phyloP scores from a whole-genome alignment of 2,888 invertebrate species.

The Cynaeus angustus region DNA sequence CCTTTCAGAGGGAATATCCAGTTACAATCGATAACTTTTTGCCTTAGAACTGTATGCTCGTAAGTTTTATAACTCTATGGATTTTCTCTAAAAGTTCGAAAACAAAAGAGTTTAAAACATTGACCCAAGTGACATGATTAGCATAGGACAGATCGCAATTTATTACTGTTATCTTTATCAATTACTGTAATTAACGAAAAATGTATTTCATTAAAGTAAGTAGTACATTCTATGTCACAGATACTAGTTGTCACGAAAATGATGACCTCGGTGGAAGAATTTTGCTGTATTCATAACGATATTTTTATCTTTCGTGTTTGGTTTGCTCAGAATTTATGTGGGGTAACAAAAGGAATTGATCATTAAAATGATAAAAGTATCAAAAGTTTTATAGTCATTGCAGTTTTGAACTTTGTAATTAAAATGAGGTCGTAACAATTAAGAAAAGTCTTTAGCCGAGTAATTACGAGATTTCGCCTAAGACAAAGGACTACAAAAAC shows the following conservation, averaged over 20 bases:
- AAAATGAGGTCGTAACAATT: too few relatives aligned
- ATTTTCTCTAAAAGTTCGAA: too few relatives aligned
- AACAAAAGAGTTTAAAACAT: too few relatives aligned
- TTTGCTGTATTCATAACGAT: not conserved
- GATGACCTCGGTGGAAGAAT: not conserved
- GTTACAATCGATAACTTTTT: conserved; percentile 30
- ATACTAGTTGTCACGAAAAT: not conserved
- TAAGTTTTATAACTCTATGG: not conserved
- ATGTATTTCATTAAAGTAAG: not conserved
- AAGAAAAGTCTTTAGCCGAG: too few relatives aligned
- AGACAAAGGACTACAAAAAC: conserved; percentile 1
- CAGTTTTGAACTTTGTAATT: too few relatives aligned
- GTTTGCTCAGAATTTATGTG: not conserved
- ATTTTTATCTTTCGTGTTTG: not conserved
- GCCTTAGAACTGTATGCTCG: conserved; percentile 11
- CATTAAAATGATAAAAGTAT: too few relatives aligned
- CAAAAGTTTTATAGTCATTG: too few relatives aligned
- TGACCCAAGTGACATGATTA: not conserved
- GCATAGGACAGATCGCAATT: not conserved
- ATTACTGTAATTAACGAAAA: conserved; percentile 5
- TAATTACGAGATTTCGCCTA: not conserved
- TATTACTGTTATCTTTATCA: not conserved
- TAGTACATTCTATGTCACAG: not conserved
- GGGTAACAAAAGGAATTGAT: too few relatives aligned
- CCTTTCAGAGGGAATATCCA: conserved; percentile 1